Evolutionary conservation across 1,140 invertebrate species (phyloP).

Genomic region (Micrasema longulum): DNA sequence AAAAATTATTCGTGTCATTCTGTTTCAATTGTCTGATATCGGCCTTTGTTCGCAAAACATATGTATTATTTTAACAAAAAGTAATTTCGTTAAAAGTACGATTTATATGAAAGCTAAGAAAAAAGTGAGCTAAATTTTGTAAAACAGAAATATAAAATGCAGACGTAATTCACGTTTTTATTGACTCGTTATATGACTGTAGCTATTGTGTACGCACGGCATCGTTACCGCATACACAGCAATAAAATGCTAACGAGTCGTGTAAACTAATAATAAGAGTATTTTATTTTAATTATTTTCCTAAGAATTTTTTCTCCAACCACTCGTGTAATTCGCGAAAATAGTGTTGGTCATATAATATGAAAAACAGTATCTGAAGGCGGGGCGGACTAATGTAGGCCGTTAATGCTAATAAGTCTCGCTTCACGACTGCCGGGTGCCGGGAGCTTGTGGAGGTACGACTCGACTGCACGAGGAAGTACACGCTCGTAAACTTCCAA

Average conservation of each 20-base stretch:
- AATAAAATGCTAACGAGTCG: conserved; percentile 40
- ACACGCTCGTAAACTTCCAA: conserved; percentile 48
- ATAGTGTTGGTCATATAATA: background rate
- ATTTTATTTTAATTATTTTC: conserved; percentile 40
- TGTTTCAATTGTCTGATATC: too few species aligned
- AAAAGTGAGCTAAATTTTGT: too few species aligned
- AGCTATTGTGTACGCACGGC: background rate
- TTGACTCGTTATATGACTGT: too few species aligned
- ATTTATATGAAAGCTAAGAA: too few species aligned
- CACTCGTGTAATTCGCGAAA: background rate
- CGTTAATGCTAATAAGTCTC: conserved; percentile 50
- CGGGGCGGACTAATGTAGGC: conserved; percentile 42
- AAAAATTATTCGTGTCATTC: too few species aligned
- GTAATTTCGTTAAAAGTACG: too few species aligned
- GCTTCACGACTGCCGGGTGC: conserved; percentile 10
- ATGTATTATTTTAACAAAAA: too few species aligned
- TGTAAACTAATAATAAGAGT: conserved; percentile 39
- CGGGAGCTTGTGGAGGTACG: conserved; percentile 41
- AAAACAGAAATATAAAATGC: too few species aligned
- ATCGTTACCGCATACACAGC: conserved; percentile 22
- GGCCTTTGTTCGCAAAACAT: too few species aligned
- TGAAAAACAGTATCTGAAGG: conserved; percentile 3
- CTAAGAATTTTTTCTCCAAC: conserved; percentile 12
- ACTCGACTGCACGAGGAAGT: conserved; percentile 51
- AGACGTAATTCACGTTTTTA: too few species aligned